Conservation (phyloP, 1,140 invertebrate genomes). For the Epicauta chinensis region DNA sequence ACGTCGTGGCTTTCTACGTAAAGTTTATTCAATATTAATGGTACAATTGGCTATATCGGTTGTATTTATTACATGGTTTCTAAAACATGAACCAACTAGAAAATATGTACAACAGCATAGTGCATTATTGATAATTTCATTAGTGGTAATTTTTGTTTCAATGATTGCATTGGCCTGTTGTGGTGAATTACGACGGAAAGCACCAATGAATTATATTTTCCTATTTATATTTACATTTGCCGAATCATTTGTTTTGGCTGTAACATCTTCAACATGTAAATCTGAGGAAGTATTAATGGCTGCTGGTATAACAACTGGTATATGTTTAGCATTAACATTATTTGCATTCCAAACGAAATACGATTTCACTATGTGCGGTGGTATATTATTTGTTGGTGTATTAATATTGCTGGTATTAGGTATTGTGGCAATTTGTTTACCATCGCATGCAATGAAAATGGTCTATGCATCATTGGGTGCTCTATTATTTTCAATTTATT, state of each 20-base stretch:
- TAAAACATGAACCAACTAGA: slow-evolving; percentile 61
- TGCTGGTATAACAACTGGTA: slow-evolving; percentile 70
- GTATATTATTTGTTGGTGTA: slow-evolving; percentile 67
- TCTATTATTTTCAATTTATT: slow-evolving; percentile 72
- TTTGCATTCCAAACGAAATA: slow-evolving; percentile 92
- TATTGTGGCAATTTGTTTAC: slow-evolving; percentile 69
- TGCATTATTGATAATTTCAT: slow-evolving; percentile 55
- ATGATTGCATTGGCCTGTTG: slow-evolving; percentile 86
- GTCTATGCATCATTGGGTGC: slow-evolving; percentile 80
- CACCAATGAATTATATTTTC: slow-evolving; percentile 87
- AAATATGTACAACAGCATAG: slow-evolving; percentile 48
- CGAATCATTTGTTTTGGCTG: slow-evolving; percentile 70
- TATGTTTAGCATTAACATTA: slow-evolving; percentile 76
- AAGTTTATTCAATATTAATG: slow-evolving; percentile 75
- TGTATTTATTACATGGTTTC: slow-evolving; percentile 68
- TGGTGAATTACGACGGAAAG: slow-evolving; percentile 68
- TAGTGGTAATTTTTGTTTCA: slow-evolving; percentile 65
- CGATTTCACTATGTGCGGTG: slow-evolving; percentile 84
- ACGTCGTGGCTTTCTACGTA: slow-evolving; percentile 68
- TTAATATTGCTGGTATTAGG: slow-evolving; percentile 81
- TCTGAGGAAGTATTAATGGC: slow-evolving; percentile 66
- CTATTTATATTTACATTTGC: slow-evolving; percentile 77
- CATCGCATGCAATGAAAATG: slow-evolving; percentile 50
- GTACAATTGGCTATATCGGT: slow-evolving; percentile 74
- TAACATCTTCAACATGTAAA: slow-evolving; percentile 54